Base-by-base conservation (phyloP, 2,888 invertebrate species). In the Pyrocoelia pectoralis region DNA sequence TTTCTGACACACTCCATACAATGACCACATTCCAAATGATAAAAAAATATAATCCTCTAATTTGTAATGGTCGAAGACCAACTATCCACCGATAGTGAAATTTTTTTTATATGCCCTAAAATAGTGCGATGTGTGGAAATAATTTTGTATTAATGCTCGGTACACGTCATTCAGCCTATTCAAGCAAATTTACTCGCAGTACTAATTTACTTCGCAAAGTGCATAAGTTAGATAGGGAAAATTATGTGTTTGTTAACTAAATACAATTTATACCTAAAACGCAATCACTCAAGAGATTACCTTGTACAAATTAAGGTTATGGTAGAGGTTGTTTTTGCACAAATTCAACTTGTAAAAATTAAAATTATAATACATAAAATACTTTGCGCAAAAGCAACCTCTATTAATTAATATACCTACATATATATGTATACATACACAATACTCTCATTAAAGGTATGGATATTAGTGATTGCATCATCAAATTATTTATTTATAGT, bases 41-140 rank as follows among this genome's bases (percentile, higher is more conserved):
- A 65, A 61, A 65, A 64, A 64, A 65, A 61, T 65, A 61, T 61
- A 65, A 64, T 64, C 55, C 29, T 64, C 60, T 64, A 60, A 56
- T 60, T 60, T 58, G n/a, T 55, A 29, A 46, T 41, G 55, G 51
- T 40, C 40, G 53, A n/a, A 28, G 53, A 58, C 62, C 53, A 53
- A 50, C 55, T 64, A 64, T 51, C 50, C 24, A 56, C 59, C 24
- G 46, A 59, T 51, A 64, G 46, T 59, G 56, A 58, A 62, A 63
- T 61, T 55, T 60, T 55, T 53, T 41, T 52, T 60, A 58, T 13
- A 15, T 46, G 48, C 40, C 57, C 51, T 57, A 54, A 63, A 19
- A 58, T 64, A 64, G 64, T 64, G 56, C 56, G 59, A 60, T 29
- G 24, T 5, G 52, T 60, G 51, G 56, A 60, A 40, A 56, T 33